Evolutionary conservation across 2,113 vertebrate species (phyloP), one percentile per base, ranked within the genome.

Genomic region (Pygoscelis adeliae): DNA sequence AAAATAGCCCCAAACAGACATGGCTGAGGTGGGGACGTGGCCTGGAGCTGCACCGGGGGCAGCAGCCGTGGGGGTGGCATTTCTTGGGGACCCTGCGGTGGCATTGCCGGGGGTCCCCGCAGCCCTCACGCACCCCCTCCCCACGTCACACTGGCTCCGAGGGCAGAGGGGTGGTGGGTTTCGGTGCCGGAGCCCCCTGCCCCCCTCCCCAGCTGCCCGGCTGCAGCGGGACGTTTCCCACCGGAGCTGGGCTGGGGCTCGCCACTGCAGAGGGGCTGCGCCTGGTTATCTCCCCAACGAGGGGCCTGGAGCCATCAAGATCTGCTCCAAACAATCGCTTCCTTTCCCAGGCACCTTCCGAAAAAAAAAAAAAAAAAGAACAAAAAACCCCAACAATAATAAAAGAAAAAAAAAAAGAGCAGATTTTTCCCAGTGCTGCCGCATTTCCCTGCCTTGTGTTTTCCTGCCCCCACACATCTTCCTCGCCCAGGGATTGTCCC

Each of bases 241-340:
- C 19, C 4, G 2, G 73, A 49, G 32, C 30, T 0, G 2, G 30
- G 61, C 80, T 3, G 56, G 56, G 29, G 27, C 56, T 58, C 1
- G 2, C 13, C 1, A 6, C 7, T 0, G 5, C 5, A 0, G 83
- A 86, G 84, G 80, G 95, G 79, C 87, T 97, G 94, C 0, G 84
- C 78, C 87, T 94, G 84, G 95, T 97, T 97, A 97, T 98, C 96
- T 97, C 89, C 92, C 22, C 55, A 74, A 52, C 7, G 73, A 97
- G 96, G 89, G 91, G 96, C 94, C 95, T 96, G 97, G 97, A 97
- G 97, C 96, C 97, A 97, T 97, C 97, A 96, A 97, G 96, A 97
- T 98, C 97, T 96, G 96, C 94, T 94, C 77, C 93, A 94, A 97
- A 95, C 95, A 96, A 96, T 87, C 89, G 19, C 59, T 98, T 97